Percentiles rank a stretch among this genome's conserved stretches.
phyloP scores from a whole-genome alignment of 2,888 invertebrate species.

The Sialis fuliginosa region DNA sequence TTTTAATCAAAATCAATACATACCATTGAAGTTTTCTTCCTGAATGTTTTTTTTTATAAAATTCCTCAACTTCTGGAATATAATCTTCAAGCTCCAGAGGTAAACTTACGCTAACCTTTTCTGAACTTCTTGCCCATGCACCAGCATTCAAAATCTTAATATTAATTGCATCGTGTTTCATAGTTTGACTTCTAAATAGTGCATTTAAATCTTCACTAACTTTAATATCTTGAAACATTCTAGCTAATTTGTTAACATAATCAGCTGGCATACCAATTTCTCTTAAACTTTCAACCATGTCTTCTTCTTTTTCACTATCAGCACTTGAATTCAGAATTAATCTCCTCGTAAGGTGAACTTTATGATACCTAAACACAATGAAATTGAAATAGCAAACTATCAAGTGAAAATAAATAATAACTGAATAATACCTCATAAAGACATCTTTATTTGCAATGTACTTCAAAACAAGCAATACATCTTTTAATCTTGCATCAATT shows the following conservation, averaged over 20 bases:
- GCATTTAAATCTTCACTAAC: slow-evolving; percentile 90
- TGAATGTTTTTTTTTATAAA: slow-evolving; percentile 93
- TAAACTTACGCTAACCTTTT: slow-evolving; percentile 86
- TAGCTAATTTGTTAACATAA: slow-evolving; percentile 91
- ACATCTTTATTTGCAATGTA: slow-evolving; percentile 99
- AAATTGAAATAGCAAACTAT: too few species aligned
- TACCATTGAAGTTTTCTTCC: slow-evolving; percentile 92
- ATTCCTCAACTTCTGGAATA: slow-evolving; percentile 97
- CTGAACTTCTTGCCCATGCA: slow-evolving; percentile 93
- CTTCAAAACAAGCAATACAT: slow-evolving; percentile 91
- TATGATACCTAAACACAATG: slow-evolving; percentile 49
- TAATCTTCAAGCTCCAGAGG: slow-evolving; percentile 97
- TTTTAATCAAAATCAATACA: too few species aligned
- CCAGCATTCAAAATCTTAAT: slow-evolving; percentile 98
- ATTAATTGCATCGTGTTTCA: slow-evolving; percentile 76
- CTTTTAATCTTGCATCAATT: slow-evolving; percentile 81
- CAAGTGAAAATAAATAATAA: too few species aligned
- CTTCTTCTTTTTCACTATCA: slow-evolving; percentile 98
- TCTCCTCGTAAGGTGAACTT: slow-evolving; percentile 89
- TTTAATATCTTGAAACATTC: slow-evolving; percentile 99
- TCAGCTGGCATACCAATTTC: slow-evolving; percentile 99
- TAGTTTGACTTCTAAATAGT: slow-evolving; percentile 73
- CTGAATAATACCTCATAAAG: slow-evolving; percentile 68
- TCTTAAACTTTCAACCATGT: slow-evolving; percentile 95
- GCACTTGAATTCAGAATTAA: slow-evolving; percentile 95